Evolutionary conservation across 2,888 invertebrate genomes (phyloP).

Genomic region (Micoletzkya japonica): DNA sequence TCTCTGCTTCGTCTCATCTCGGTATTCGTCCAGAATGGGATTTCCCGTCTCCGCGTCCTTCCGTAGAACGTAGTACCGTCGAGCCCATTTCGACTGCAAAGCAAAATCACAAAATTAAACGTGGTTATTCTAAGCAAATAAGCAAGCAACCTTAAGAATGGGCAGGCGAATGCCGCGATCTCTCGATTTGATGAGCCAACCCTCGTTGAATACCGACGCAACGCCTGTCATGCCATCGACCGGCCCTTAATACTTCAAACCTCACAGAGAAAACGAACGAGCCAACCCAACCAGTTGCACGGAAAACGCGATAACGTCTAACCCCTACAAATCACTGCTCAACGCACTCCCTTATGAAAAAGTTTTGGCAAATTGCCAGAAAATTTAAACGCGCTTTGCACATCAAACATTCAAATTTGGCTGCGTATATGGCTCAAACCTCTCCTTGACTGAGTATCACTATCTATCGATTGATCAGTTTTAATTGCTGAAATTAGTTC

Average conservation of each 20-base stretch:
- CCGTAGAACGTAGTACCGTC: constrained; percentile 20
- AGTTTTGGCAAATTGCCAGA: constrained; percentile 9
- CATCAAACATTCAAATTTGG: constrained; percentile 5
- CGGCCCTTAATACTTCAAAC: neutral
- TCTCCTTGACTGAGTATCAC: neutral
- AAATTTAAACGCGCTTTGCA: neutral
- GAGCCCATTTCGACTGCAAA: constrained; percentile 23
- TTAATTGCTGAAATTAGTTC: neutral
- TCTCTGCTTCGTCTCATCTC: constrained; percentile 5
- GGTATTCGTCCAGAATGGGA: constrained; percentile 12
- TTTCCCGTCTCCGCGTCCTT: neutral
- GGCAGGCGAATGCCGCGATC: constrained; percentile 25
- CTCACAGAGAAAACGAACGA: neutral
- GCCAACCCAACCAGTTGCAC: neutral
- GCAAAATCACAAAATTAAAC: neutral
- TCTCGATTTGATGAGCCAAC: constrained; percentile 23
- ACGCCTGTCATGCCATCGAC: constrained; percentile 11
- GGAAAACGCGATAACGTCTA: no score
- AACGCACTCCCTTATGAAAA: neutral
- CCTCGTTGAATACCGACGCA: neutral
- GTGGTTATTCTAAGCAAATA: neutral
- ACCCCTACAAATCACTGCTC: no score
- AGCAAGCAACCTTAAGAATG: constrained; percentile 6
- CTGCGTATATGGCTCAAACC: neutral
- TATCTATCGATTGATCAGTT: constrained; percentile 8